Percentiles rank a stretch among this genome's conserved stretches.
Conservation (phyloP, 2,797 vertebrate species). For the Strix occidentalis region DNA sequence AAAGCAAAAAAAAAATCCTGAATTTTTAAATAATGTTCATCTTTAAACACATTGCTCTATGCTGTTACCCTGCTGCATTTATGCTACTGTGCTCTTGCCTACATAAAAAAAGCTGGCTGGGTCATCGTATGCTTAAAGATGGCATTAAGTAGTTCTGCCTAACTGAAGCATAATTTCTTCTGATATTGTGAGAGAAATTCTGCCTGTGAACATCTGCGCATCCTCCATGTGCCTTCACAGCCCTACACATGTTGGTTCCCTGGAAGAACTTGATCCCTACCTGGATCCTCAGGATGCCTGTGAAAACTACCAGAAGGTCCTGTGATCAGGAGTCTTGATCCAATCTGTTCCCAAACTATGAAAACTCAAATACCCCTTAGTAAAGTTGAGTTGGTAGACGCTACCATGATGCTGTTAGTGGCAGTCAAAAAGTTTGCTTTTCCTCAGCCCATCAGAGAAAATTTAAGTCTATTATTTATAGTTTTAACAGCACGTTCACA, state of each 20-base stretch:
- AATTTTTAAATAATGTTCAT: background rate
- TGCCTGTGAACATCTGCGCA: background rate
- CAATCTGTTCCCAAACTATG: background rate
- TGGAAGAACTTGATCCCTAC: background rate
- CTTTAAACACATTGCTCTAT: background rate
- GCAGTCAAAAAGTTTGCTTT: background rate
- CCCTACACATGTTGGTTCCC: rapidly evolving
- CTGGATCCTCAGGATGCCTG: background rate
- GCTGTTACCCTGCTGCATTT: background rate
- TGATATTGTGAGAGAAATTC: background rate
- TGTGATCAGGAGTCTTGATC: background rate
- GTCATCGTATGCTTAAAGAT: background rate
- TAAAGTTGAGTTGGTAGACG: background rate
- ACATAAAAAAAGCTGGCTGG: background rate
- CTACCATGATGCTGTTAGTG: background rate
- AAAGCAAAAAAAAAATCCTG: background rate
- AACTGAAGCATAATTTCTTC: background rate
- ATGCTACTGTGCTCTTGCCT: rapidly evolving
- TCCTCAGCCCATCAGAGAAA: background rate
- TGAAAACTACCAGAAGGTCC: background rate
- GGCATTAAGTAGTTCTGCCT: background rate
- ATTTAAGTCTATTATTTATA: background rate
- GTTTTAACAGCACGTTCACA: background rate
- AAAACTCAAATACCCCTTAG: background rate
- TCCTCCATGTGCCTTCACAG: background rate